Conservation (phyloP, 2,797 vertebrate species). For the Malurus splendens region DNA sequence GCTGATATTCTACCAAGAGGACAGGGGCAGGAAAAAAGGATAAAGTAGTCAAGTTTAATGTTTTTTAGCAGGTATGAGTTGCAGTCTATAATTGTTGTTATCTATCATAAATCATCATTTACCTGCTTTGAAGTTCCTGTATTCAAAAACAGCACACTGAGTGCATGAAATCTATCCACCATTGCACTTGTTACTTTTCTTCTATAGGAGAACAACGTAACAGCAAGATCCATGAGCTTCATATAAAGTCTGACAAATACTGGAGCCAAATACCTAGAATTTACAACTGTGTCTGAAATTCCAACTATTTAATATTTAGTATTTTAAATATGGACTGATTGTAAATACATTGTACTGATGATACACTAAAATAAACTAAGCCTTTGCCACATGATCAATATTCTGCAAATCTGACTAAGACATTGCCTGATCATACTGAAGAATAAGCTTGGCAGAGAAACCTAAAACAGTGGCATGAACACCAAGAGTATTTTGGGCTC, state of each 20-base stretch:
- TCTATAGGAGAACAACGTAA: not conserved
- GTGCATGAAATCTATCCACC: not conserved
- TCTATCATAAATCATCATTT: not conserved
- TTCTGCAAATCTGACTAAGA: not conserved
- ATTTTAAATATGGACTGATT: not conserved
- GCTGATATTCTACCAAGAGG: not conserved
- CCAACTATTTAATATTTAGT: not conserved
- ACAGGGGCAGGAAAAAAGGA: fast-evolving
- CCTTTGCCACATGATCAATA: not conserved
- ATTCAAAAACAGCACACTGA: not conserved
- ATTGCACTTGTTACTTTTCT: not conserved
- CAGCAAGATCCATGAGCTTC: not conserved
- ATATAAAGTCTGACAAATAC: not conserved
- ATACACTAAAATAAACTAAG: not conserved
- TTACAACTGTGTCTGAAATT: not conserved
- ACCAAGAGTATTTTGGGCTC: not conserved
- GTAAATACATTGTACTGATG: not conserved
- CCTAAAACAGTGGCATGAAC: not conserved
- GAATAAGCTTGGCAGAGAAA: not conserved
- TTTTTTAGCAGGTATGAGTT: not conserved
- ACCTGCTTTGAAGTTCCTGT: not conserved
- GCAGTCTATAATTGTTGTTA: not conserved
- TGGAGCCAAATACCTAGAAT: not conserved
- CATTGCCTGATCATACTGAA: not conserved
- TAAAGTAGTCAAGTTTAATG: not conserved